phyloP scores from a whole-genome alignment of 2,113 vertebrate species.

The Varanus salvator region DNA sequence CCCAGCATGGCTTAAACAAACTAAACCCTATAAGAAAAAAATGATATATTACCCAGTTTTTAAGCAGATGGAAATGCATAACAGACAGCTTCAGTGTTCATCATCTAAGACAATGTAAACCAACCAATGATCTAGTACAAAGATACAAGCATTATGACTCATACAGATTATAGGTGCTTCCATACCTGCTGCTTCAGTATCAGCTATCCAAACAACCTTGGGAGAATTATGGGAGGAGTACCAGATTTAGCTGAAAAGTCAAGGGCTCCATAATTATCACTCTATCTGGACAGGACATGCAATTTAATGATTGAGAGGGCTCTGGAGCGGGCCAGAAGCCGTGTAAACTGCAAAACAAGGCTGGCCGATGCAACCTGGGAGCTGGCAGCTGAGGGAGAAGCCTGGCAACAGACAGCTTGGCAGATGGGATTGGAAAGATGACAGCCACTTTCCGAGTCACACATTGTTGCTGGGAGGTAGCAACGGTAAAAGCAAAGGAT shows the following conservation, averaged over 20 bases:
- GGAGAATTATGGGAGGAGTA: not conserved
- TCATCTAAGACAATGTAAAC: constrained; percentile 6
- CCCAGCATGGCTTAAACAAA: no score
- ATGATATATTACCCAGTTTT: constrained; percentile 2
- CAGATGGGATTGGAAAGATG: not conserved
- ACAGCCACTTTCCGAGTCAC: constrained; percentile 7
- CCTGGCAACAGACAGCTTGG: not conserved
- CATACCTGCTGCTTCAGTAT: not conserved
- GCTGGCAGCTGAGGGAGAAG: not conserved
- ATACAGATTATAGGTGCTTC: not conserved
- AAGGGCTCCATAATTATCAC: not conserved
- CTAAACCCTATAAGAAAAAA: not conserved
- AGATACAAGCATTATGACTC: constrained; percentile 30
- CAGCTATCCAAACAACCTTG: not conserved
- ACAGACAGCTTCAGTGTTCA: constrained; percentile 17
- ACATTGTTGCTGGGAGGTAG: not conserved
- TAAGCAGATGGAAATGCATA: not conserved
- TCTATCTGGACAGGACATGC: not conserved
- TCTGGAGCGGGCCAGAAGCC: not conserved
- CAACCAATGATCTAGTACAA: not conserved
- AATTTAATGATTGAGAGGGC: not conserved
- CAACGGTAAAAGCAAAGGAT: not conserved
- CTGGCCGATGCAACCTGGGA: not conserved
- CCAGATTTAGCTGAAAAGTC: not conserved
- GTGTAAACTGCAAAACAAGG: not conserved